Conservation (phyloP, 2,888 invertebrate genomes). For the Oligia latruncula region DNA sequence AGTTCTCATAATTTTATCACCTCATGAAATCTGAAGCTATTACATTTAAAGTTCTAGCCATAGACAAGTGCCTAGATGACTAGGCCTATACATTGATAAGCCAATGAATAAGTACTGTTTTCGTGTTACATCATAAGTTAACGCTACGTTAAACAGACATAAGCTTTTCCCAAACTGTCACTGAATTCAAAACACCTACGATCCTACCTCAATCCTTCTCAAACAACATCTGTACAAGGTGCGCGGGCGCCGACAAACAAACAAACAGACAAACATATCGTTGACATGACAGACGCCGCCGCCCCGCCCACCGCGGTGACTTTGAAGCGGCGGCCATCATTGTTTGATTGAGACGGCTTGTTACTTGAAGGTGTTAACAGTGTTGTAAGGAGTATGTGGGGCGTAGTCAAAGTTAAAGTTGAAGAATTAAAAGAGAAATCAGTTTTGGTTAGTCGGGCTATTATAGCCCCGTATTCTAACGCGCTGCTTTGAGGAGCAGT, state of each 20-base stretch:
- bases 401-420: slow-evolving; percentile 17
- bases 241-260: slow-evolving; percentile 63
- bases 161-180: slow-evolving; percentile 13
- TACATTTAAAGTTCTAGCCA: too few relatives aligned
- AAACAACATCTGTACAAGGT: slow-evolving; percentile 65
- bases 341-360: slow-evolving; percentile 22
- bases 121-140: neutral
- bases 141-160: too few relatives aligned
- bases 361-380: slow-evolving; percentile 31
- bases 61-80: too few relatives aligned
- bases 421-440: slow-evolving; percentile 3
- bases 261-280: slow-evolving; percentile 72
- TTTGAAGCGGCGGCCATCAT: slow-evolving; percentile 28
- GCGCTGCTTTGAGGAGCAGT: neutral
- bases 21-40: too few relatives aligned
- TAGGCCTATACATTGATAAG: too few relatives aligned
- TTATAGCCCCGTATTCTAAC: neutral
- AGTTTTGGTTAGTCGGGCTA: neutral
- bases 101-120: neutral
- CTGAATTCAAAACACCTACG: neutral
- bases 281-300: slow-evolving; percentile 59
- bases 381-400: slow-evolving; percentile 6
- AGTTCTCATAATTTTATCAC: too few relatives aligned
- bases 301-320: slow-evolving; percentile 63
- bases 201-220: slow-evolving; percentile 28